Evolutionary conservation across 1,140 invertebrate species (phyloP), one percentile per base, ranked within the genome.

Genomic region (Drosophila setifemur): DNA sequence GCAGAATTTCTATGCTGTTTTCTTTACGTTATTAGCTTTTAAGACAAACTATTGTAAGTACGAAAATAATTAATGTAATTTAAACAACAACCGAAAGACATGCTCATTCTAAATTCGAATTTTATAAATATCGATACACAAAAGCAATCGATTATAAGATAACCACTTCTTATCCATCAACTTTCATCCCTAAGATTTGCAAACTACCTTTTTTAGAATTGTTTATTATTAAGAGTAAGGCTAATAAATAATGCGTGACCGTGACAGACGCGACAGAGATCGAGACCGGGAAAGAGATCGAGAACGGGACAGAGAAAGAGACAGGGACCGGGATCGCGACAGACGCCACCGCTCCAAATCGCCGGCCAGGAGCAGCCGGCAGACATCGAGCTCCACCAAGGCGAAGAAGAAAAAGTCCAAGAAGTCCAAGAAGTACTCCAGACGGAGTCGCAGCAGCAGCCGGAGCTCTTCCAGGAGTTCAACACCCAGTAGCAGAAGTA

Each of bases 331-430:
- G 0, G 74, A 79, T 5, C 35, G 81, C 4, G 78, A 89, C 5
- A 29, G 82, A 1, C 67, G 74, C 4, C 69, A 88, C 19, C 68
- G 66, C n/a, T 88, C 88, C 4, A 87, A 89, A 39, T 89, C 88
- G 4, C 77, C 75, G 3, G 21, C 42, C 12, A 45, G 63, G 8
- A 74, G 70, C 40, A 74, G 53, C 50, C 52, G 66, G 4, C 73
- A 79, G 9, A n/a, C n/a, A n/a, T n/a, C n/a, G n/a, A 67, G 74
- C 47, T 90, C 74, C 33, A 85, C 74, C 33, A 85, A 85, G 11
- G 68, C 81, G 1, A 83, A 81, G 26, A 89, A 83, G 47, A 88
- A 89, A 19, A 90, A 89, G 39, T 81, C 74, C 0, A 90, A 90
- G 35, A 90, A 90, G 43, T 85, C 85, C 0, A 90, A 89, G 29